phyloP scores from a whole-genome alignment of 1,140 invertebrate species.

The Trypoxylus dichotomus region DNA sequence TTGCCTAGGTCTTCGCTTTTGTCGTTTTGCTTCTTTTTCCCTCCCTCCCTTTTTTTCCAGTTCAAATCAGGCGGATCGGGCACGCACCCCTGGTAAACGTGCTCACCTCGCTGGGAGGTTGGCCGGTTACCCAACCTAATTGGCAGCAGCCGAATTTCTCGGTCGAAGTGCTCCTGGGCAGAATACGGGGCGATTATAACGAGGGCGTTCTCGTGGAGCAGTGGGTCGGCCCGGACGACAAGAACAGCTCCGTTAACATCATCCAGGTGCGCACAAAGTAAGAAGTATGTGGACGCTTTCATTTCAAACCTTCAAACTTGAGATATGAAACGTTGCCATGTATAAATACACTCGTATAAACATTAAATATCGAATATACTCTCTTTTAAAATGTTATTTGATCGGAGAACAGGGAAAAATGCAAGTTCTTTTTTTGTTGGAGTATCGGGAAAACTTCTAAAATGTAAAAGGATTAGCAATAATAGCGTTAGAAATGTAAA shows the following conservation, averaged over 20 bases:
- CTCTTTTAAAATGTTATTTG: too few relatives aligned
- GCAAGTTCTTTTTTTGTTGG: too few relatives aligned
- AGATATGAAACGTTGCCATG: too few relatives aligned
- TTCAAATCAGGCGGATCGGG: conserved; percentile 70
- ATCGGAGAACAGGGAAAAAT: too few relatives aligned
- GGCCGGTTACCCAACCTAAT: conserved; percentile 69
- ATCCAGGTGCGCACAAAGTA: conserved; percentile 72
- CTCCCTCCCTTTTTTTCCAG: conserved; percentile 54
- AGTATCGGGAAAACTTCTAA: too few relatives aligned
- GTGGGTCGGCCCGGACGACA: conserved; percentile 84
- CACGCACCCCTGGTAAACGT: conserved; percentile 65
- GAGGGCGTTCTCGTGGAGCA: conserved; percentile 76
- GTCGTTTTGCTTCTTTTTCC: too few relatives aligned
- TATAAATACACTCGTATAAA: too few relatives aligned
- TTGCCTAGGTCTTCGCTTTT: too few relatives aligned
- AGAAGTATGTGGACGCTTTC: conserved; percentile 47
- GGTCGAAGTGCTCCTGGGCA: conserved; percentile 69
- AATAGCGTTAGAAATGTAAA: too few relatives aligned
- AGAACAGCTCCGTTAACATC: conserved; percentile 82
- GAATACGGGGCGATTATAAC: conserved; percentile 70
- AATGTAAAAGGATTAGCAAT: too few relatives aligned
- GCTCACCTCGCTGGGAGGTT: conserved; percentile 69
- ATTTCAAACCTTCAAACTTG: not conserved
- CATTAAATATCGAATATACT: too few relatives aligned
- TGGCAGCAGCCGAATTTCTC: conserved; percentile 65